Conservation (phyloP, 2,113 vertebrate genomes). For the Rhinoptilus africanus region DNA sequence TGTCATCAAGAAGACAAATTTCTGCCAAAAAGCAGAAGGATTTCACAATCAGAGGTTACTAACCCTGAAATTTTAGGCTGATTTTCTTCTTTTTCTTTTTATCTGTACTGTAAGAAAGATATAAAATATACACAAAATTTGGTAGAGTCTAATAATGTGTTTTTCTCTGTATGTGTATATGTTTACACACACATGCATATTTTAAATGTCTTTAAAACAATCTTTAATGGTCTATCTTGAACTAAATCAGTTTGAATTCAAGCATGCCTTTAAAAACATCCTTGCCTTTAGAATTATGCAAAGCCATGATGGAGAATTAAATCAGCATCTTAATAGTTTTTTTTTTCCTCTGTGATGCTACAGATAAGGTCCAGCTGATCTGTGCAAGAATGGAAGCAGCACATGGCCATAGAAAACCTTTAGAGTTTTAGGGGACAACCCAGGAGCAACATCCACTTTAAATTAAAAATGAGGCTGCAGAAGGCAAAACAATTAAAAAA, state of each 20-base stretch:
- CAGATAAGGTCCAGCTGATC: background rate
- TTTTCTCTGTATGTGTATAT: background rate
- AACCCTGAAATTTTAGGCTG: background rate
- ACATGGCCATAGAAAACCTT: background rate
- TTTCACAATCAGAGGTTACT: background rate
- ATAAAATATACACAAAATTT: background rate
- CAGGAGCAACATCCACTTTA: background rate
- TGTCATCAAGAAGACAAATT: background rate
- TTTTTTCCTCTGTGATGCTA: background rate
- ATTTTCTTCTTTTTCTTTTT: background rate
- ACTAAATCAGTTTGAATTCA: background rate
- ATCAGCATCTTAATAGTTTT: fast-evolving
- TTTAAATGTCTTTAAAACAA: background rate
- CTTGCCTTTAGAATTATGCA: background rate
- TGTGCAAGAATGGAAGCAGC: background rate
- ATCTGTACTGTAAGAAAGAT: background rate
- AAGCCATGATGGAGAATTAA: background rate
- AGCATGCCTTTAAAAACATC: background rate
- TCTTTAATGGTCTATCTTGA: background rate
- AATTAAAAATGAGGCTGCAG: background rate
- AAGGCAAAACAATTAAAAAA: background rate
- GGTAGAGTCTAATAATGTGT: background rate
- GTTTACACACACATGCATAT: fast-evolving
- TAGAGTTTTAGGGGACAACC: background rate
- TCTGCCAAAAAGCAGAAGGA: background rate